A percentile compares a stretch with the other conserved stretches of the same genome.
Evolutionary conservation across 2,113 vertebrate species (phyloP).

Genomic region (Archilochus colubris): DNA sequence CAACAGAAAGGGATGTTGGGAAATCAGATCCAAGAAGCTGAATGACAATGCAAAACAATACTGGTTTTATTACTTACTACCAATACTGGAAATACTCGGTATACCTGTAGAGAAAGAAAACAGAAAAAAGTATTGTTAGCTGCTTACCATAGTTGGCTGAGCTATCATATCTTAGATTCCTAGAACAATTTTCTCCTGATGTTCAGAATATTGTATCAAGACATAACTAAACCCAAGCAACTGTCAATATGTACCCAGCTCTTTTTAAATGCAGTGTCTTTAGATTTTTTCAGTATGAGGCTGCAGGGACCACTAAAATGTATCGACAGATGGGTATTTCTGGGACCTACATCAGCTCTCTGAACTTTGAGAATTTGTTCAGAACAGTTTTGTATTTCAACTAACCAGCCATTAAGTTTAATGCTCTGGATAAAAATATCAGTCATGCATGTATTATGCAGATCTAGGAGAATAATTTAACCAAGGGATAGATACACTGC

Average conservation of each 20-base stretch:
- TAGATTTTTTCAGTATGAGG: background rate
- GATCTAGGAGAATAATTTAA: conserved; percentile 32
- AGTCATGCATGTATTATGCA: conserved; percentile 20
- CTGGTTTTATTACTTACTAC: conserved; percentile 93
- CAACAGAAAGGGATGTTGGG: conserved; percentile 88
- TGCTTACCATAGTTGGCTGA: background rate
- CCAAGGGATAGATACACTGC: conserved; percentile 34
- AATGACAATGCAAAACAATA: conserved; percentile 84
- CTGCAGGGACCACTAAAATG: background rate
- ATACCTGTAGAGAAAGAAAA: conserved; percentile 86
- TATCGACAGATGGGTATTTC: conserved; percentile 36
- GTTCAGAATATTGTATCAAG: background rate
- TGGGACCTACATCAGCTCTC: background rate
- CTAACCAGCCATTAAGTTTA: conserved; percentile 45
- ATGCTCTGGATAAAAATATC: conserved; percentile 18
- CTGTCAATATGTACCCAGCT: background rate
- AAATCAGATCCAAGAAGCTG: conserved; percentile 76
- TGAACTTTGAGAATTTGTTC: conserved; percentile 41
- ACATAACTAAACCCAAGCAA: background rate
- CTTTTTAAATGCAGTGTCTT: background rate
- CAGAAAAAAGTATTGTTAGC: conserved; percentile 60
- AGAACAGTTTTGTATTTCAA: conserved; percentile 15
- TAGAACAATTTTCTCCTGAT: background rate
- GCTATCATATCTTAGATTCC: background rate
- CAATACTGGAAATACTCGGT: conserved; percentile 95